Conservation (phyloP, 2,797 vertebrate species). For the Podarcis lilfordi region DNA sequence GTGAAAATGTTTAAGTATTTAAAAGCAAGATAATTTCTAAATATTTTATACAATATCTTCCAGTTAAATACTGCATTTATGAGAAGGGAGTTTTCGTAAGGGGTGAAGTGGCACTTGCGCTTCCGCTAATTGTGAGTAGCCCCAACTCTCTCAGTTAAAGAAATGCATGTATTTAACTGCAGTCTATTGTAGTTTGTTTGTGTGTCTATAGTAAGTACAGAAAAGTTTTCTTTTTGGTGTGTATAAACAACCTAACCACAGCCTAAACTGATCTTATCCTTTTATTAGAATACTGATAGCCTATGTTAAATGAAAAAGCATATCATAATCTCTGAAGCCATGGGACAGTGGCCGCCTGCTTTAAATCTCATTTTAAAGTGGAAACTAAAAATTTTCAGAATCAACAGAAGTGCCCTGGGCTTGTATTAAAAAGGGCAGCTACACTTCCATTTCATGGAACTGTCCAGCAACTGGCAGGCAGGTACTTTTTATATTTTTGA, state of each 20-base stretch:
- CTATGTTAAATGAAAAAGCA: slow-evolving; percentile 29
- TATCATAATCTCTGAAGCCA: not conserved
- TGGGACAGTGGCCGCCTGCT: not conserved
- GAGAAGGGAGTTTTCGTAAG: slow-evolving; percentile 70
- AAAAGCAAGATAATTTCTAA: slow-evolving; percentile 55
- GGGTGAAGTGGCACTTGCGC: slow-evolving; percentile 69
- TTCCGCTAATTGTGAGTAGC: slow-evolving; percentile 63
- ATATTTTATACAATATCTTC: slow-evolving; percentile 66
- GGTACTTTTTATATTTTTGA: not conserved
- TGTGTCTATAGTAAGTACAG: slow-evolving; percentile 44
- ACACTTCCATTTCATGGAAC: not conserved
- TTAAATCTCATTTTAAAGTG: slow-evolving; percentile 20
- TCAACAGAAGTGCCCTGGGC: not conserved
- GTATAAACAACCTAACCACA: slow-evolving; percentile 23
- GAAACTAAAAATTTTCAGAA: slow-evolving; percentile 15
- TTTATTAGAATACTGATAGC: slow-evolving; percentile 44
- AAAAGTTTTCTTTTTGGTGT: slow-evolving; percentile 30
- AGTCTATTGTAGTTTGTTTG: slow-evolving; percentile 48
- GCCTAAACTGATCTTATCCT: slow-evolving; percentile 38
- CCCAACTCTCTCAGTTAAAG: slow-evolving; percentile 60
- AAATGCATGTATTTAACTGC: slow-evolving; percentile 63
- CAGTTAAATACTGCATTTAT: slow-evolving; percentile 70
- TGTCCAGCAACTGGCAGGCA: not conserved
- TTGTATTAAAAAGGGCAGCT: not conserved
- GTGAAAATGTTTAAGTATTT: slow-evolving; percentile 53